These are phyloP conservation scores for Enteromius afrohamiltoni DNA, from an alignment of 2,797 vertebrate species.

Conservation along the genomic window DNA sequence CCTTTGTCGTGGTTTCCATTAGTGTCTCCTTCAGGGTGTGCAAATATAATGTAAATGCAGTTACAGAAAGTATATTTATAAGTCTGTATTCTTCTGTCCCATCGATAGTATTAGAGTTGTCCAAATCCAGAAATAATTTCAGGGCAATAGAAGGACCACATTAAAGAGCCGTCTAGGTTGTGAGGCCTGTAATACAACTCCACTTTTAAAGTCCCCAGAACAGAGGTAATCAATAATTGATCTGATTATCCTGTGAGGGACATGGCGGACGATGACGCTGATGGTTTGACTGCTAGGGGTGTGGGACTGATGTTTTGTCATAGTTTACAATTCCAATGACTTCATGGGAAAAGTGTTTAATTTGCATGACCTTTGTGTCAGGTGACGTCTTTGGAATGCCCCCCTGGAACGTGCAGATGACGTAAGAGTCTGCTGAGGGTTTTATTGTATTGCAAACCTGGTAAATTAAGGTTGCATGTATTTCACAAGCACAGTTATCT, in stretches of 20 bases:
- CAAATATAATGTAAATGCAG: not conserved
- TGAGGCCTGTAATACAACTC: conserved; percentile 33
- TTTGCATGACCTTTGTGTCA: not conserved
- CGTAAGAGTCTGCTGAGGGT: not conserved
- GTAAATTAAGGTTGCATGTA: not conserved
- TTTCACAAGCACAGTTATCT: conserved; percentile 1
- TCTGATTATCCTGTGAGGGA: conserved; percentile 18
- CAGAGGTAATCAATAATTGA: conserved; percentile 24
- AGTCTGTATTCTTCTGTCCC: not conserved
- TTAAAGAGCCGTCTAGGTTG: not conserved
- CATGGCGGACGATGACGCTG: not conserved
- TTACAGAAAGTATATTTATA: conserved; percentile 2
- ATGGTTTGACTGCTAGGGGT: not conserved
- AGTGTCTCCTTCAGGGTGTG: not conserved
- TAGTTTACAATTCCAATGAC: not conserved
- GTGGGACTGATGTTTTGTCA: not conserved
- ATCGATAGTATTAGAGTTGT: not conserved
- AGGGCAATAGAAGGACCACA: not conserved
- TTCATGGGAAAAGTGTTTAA: conserved; percentile 16
- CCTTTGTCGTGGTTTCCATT: not conserved
- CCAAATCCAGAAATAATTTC: conserved; percentile 5
- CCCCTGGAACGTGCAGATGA: not conserved
- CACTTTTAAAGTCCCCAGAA: conserved; percentile 20
- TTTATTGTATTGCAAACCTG: conserved; percentile 26
- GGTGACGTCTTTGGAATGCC: conserved; percentile 10